A percentile compares a stretch with the other conserved stretches of the same genome.
Evolutionary conservation across 2,888 invertebrate genomes (phyloP).

Genomic region (Eulithis prunata): DNA sequence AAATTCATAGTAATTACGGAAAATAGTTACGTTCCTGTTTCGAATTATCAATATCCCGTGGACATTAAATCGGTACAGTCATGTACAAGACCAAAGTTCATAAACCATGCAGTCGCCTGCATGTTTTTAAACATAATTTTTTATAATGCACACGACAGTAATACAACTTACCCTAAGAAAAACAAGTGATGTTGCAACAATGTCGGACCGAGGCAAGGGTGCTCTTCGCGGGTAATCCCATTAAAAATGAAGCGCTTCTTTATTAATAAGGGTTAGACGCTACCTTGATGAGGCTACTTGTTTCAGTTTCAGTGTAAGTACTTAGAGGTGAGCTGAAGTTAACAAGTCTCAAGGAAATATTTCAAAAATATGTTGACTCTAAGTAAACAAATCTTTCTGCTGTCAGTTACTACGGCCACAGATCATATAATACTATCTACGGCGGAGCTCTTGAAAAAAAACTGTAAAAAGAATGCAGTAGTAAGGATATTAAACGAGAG

Average conservation of each 20-base stretch:
- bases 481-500: neutral
- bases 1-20: too few relatives aligned
- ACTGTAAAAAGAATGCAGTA: neutral
- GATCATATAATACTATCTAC: too few relatives aligned
- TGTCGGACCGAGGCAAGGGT: neutral
- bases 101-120: too few relatives aligned
- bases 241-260: constrained; percentile 34
- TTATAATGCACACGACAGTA: too few relatives aligned
- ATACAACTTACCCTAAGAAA: neutral
- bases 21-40: too few relatives aligned
- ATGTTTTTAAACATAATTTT: too few relatives aligned
- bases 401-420: too few relatives aligned
- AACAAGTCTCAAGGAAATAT: constrained; percentile 3
- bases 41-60: too few relatives aligned
- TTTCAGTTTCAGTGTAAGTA: constrained; percentile 1
- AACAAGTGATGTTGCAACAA: constrained; percentile 1
- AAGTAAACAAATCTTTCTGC: too few relatives aligned
- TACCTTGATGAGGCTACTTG: constrained; percentile 46
- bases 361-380: neutral
- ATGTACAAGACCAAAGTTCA: too few relatives aligned
- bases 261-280: constrained; percentile 50
- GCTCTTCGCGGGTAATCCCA: neutral
- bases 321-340: neutral
- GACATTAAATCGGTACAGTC: too few relatives aligned
- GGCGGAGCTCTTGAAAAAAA: too few relatives aligned